Percentiles rank a stretch among this genome's conserved stretches.
Conservation (phyloP, 2,888 invertebrate species). For the Synergus japonicus region DNA sequence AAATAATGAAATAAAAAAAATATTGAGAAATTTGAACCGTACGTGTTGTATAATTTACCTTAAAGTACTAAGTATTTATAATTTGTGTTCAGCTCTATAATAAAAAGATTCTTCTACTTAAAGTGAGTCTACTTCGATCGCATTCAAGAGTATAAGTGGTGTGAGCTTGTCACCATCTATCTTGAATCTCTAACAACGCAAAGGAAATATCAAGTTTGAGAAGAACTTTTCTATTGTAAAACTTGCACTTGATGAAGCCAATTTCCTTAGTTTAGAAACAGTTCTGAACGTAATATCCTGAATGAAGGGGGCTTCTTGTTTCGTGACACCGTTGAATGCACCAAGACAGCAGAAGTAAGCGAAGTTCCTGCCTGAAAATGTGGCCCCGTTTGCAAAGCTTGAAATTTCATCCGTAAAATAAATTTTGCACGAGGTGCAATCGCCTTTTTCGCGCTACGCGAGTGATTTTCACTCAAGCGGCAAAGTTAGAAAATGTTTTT, state of each 20-base stretch:
- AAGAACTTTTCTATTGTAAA: conserved; percentile 37
- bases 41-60: too few species aligned
- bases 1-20: neutral
- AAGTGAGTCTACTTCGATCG: neutral
- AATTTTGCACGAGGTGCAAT: conserved; percentile 38
- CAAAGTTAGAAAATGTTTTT: conserved; percentile 59
- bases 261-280: conserved; percentile 37
- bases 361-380: conserved; percentile 26
- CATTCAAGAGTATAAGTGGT: conserved; percentile 7
- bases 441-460: conserved; percentile 41
- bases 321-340: conserved; percentile 27
- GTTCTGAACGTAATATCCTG: conserved; percentile 39
- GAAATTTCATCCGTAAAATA: conserved; percentile 37
- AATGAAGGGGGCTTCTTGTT: conserved; percentile 27
- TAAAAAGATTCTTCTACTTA: neutral
- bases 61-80: too few species aligned
- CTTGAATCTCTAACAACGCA: conserved; percentile 29
- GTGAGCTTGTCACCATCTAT: conserved; percentile 24
- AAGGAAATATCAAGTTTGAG: conserved; percentile 37
- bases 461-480: conserved; percentile 49
- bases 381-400: conserved; percentile 36
- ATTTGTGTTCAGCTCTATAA: conserved; percentile 4
- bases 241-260: conserved; percentile 39
- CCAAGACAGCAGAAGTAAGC: conserved; percentile 32
- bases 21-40: neutral